Evolutionary conservation across 2,888 invertebrate species (phyloP).

Genomic region (Lithophane ornitopus): DNA sequence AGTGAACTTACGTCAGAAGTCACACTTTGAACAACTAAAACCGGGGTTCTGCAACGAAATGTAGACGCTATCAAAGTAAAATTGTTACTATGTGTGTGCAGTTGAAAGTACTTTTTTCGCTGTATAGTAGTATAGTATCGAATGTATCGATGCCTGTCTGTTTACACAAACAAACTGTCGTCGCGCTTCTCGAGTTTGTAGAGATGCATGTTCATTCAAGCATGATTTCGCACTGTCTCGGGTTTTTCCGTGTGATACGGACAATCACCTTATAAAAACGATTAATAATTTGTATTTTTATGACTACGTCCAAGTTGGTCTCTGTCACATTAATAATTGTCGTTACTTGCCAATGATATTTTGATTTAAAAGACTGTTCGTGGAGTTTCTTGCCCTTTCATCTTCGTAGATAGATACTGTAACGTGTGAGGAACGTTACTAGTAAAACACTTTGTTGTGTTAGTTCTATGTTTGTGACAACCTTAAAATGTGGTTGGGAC

Average conservation of each 20-base stretch:
- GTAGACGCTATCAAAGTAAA: background rate
- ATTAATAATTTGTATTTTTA: no score
- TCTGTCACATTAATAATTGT: background rate
- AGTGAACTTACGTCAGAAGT: conserved; percentile 1
- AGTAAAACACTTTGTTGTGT: no score
- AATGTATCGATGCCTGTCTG: conserved; percentile 4
- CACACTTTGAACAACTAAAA: background rate
- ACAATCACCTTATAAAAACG: background rate
- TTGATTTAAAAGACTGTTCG: background rate
- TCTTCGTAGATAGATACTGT: background rate
- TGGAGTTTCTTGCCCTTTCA: background rate
- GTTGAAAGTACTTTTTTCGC: conserved; percentile 2
- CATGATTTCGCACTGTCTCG: background rate
- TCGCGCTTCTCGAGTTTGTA: conserved; percentile 22
- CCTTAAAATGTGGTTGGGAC: no score
- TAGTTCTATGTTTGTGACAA: no score
- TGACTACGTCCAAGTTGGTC: no score
- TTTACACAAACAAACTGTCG: conserved; percentile 22
- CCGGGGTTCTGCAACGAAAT: background rate
- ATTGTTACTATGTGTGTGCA: background rate
- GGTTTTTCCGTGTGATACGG: background rate
- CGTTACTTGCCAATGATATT: background rate
- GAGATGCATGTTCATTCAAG: conserved; percentile 28
- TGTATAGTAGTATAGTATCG: background rate
- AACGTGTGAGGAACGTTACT: no score